Evolutionary conservation across 2,113 vertebrate genomes (phyloP), one percentile per base, ranked within the genome.

Genomic region (Odontophorus gujanensis): DNA sequence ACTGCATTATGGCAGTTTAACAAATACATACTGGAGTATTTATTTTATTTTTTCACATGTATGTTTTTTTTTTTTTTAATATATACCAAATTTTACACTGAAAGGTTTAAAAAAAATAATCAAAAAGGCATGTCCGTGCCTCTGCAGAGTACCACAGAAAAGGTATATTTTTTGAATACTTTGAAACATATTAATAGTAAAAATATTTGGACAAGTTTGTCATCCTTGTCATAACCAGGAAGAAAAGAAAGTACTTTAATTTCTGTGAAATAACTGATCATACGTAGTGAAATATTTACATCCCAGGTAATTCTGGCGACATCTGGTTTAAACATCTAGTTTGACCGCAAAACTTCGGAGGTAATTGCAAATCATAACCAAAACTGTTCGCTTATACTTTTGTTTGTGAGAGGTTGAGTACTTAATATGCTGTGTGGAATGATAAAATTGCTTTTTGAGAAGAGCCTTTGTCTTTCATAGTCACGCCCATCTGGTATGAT

Each of bases 111-210:
- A 86, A 57, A 86, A 43, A 43, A 43, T 15, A 50, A 40, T n/a
- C 1, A 1, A 18, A 30, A 81, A 14, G 4, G 30, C 5, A 0
- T 11, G 3, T 72, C 14, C 50, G 3, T 1, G 0, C 65, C 8
- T 59, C 8, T 24, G 75, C 21, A 42, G 7, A 72, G 48, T 48
- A 30, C 4, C 10, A 34, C 3, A 5, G 6, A 28, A 48, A 69
- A 53, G 6, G 4, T 40, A 17, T 13, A 68, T 13, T 73, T 69
- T 47, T 85, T 48, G 18, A 47, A 48, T 85, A 22, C 14, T 72
- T 87, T 1, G 1, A 61, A 67, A 11, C 10, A 2, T 6, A 11
- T 32, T 67, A 53, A 36, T 76, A 55, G 24, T 9, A 61, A 55
- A 71, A 72, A 15, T 38, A 13, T 76, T 87, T 58, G 13, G 42